Conservation (phyloP, 2,113 vertebrate genomes). For the Noctilio leporinus region DNA sequence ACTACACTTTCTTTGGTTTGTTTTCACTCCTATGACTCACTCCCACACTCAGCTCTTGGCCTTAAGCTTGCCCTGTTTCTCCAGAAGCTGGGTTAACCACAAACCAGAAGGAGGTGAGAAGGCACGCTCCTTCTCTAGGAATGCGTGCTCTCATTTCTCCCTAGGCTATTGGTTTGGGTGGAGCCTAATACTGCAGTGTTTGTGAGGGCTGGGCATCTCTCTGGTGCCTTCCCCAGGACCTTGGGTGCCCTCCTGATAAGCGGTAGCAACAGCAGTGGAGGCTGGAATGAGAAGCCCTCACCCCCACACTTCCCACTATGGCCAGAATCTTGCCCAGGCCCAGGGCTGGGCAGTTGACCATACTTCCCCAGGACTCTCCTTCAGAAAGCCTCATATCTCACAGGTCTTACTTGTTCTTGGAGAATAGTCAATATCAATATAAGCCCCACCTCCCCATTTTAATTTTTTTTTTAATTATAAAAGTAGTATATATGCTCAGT, state of each 20-base stretch:
- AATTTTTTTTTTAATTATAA: neutral
- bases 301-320: neutral
- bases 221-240: neutral
- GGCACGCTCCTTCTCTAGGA: accelerated
- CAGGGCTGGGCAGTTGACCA: neutral
- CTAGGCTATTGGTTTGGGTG: neutral
- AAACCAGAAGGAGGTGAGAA: neutral
- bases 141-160: neutral
- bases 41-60: neutral
- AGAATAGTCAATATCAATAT: neutral
- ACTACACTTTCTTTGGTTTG: neutral
- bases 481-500: neutral
- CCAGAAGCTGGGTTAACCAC: neutral
- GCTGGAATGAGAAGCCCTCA: neutral
- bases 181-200: neutral
- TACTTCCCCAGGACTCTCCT: neutral
- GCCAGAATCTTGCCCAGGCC: neutral
- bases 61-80: neutral
- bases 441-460: too few relatives aligned
- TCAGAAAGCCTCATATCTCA: neutral
- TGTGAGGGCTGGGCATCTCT: neutral
- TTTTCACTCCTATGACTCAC: neutral
- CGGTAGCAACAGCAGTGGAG: neutral
- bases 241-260: neutral
- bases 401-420: neutral